Conservation (phyloP, 2,797 vertebrate species). For the Myotis daubentonii region DNA sequence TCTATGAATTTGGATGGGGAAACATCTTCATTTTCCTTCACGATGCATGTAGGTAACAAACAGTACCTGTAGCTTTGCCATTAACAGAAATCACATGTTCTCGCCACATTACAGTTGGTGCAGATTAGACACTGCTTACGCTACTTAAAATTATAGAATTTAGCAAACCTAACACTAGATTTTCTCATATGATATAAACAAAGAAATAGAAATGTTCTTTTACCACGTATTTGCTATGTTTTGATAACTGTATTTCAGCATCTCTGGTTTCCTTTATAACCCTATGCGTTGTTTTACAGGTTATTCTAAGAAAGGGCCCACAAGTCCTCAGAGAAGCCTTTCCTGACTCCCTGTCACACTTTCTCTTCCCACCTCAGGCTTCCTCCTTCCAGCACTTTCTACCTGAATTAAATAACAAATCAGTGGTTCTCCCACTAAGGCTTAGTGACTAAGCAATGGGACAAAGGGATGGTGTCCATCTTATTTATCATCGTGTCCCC, state of each 20-base stretch:
- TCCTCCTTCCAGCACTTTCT: neutral
- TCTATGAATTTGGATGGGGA: neutral
- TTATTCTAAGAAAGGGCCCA: neutral
- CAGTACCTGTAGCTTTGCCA: neutral
- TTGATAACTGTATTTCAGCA: neutral
- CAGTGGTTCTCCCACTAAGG: neutral
- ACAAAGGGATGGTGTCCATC: neutral
- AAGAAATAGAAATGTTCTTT: neutral
- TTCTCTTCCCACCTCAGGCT: neutral
- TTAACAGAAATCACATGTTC: neutral
- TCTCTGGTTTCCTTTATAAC: neutral
- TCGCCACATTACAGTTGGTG: neutral
- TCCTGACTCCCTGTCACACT: neutral
- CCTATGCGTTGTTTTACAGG: neutral
- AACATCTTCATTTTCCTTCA: neutral
- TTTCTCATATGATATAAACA: neutral
- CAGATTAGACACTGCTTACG: neutral
- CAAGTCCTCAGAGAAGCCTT: slow-evolving; percentile 1
- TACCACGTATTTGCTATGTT: neutral
- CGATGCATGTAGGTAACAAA: neutral
- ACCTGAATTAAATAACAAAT: slow-evolving; percentile 11
- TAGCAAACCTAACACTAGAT: neutral
- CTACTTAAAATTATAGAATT: neutral
- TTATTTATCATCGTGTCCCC: neutral
- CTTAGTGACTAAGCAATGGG: neutral